Evolutionary conservation across 2,888 invertebrate species (phyloP).

Genomic region (Seira sanloemensis): DNA sequence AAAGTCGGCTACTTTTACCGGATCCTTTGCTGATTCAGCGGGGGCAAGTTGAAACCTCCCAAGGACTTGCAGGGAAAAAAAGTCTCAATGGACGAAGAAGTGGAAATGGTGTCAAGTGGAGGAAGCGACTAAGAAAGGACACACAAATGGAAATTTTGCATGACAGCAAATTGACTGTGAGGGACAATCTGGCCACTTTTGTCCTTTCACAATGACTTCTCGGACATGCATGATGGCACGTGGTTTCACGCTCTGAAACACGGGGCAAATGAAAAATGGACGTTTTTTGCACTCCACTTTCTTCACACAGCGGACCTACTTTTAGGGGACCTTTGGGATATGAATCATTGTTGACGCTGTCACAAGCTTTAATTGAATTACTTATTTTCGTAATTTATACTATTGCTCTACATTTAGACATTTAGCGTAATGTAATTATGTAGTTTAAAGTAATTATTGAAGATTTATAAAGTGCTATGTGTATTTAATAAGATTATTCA

Average conservation of each 20-base stretch:
- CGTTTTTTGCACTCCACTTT: neutral
- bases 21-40: constrained; percentile 13
- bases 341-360: neutral
- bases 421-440: too few species aligned
- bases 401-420: too few species aligned
- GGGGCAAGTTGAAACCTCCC: neutral
- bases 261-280: neutral
- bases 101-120: neutral
- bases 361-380: neutral
- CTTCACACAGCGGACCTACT: too few species aligned
- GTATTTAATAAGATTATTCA: neutral
- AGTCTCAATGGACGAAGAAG: neutral
- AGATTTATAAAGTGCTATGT: too few species aligned
- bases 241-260: neutral
- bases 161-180: neutral
- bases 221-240: neutral
- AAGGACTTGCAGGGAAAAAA: neutral
- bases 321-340: too few species aligned
- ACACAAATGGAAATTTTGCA: neutral
- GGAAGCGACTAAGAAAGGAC: neutral
- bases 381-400: too few species aligned
- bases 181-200: neutral
- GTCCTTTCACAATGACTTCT: neutral
- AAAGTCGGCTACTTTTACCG: neutral
- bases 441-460: too few species aligned